Conservation (phyloP, 2,888 invertebrate species). For the Omphaloscelis lunosa region DNA sequence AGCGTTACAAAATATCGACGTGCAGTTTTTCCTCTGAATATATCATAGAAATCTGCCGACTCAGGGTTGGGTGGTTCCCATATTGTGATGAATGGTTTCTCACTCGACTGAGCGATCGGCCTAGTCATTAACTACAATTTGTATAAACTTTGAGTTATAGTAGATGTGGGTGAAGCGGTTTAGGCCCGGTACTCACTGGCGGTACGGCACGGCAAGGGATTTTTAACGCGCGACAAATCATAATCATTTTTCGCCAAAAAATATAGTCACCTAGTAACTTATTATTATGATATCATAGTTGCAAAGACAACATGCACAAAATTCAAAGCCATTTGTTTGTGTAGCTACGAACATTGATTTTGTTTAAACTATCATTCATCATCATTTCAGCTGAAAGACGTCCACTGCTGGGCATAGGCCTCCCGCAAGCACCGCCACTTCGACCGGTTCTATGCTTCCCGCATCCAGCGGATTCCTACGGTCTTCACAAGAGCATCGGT, state of each 20-base stretch:
- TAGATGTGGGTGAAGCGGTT: conserved; percentile 74
- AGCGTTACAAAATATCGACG: conserved; percentile 38
- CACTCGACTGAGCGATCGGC: conserved; percentile 64
- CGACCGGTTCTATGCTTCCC: too few species aligned
- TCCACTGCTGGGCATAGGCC: too few species aligned
- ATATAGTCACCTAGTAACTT: not conserved
- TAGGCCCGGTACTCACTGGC: not conserved
- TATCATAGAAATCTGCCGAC: conserved; percentile 59
- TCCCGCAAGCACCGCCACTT: too few species aligned
- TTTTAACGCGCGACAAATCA: not conserved
- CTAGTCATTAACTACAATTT: conserved; percentile 83
- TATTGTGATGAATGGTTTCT: conserved; percentile 82
- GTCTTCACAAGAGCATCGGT: too few species aligned
- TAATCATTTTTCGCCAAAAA: not conserved
- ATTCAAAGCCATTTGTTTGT: not conserved
- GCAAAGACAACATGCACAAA: too few species aligned
- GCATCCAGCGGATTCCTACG: too few species aligned
- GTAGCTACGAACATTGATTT: not conserved
- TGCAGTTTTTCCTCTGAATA: conserved; percentile 47
- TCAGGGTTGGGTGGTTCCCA: conserved; percentile 68
- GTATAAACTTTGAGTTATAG: conserved; percentile 76
- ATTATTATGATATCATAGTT: not conserved
- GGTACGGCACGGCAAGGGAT: not conserved
- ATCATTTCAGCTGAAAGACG: too few species aligned
- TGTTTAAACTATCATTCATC: not conserved